Evolutionary conservation across 2,888 invertebrate genomes (phyloP), one percentile per base, ranked within the genome.

Genomic region (Pseudoips prasinana): DNA sequence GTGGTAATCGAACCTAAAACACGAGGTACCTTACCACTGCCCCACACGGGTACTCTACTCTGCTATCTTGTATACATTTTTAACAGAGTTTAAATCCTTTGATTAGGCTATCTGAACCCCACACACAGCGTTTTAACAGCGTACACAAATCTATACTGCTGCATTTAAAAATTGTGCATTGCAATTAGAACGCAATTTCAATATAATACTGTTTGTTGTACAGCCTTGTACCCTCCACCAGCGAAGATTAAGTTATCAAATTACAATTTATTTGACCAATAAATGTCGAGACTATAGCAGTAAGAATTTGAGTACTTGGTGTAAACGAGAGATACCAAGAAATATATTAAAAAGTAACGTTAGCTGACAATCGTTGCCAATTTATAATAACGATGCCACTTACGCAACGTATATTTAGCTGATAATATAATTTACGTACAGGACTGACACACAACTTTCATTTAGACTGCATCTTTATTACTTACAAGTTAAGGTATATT

Each of bases 191-290:
- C 5, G 14, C 14, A 2, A 14, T 14, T 14, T 5, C 3, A 14
- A 14, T 14, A 5, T 3, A 14, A 14, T 14, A 14, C 14, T 14
- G 14, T 14, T 14, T 14, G 14, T 14, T 14, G 5, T 14, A 14
- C 35, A 7, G 22, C 25, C 17, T 25, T 29, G 47, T 40, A 17
- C 35, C 48, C 39, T 49, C 53, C 58, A 68, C 70, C 62, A 62
- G 45, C 52, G 39, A 39, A 70, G 68, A 78, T 78, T 76, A 78
- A 74, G 75, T 71, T 74, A 75, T 76, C 70, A 73, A 67, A 57
- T 63, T 46, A 54, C 64, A 60, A 75, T 75, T 77, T 74, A 76
- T 71, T 58, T 49, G 50, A 41, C 59, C 70, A 72, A 73, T 77
- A 73, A 75, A 69, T 62, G 72, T 73, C 73, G 68, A 55, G 58